Base-by-base conservation (phyloP, 2,888 invertebrate genomes). In the Petrolisthes manimaculis region DNA sequence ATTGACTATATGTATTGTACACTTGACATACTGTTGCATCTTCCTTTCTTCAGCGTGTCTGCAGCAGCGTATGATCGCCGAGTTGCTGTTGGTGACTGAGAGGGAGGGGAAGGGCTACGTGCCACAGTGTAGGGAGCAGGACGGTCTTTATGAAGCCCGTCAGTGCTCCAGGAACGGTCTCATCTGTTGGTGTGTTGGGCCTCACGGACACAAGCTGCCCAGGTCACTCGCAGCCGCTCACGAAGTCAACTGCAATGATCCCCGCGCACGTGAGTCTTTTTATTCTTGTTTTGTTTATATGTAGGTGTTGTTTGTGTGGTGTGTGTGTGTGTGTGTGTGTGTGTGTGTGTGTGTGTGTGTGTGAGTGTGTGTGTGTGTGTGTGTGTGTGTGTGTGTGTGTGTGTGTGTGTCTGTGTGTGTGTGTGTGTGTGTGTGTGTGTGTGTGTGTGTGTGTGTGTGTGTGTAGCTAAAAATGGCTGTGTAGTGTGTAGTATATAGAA, bases 161-260 rank as follows among this genome's bases (percentile, higher is more conserved):
- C 97, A 97, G 92, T 97, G 97, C 92, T 97, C 97, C 0, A 94
- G 97, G 87, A 97, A 97, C 92, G 96, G 96, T 54, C 93, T 97
- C 54, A 96, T 97, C 91, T 97, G 97, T 92, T 97, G 97, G 97
- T 97, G 97, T 92, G 97, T 97, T 0, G 96, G 96, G 92, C 61
- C 83, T 37, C 94, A 95, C n/a, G 97, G 97, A 0, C 95, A 96
- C 92, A 97, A 97, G 92, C 94, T 96, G 56, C 95, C 95, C 83
- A 96, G 96, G 2, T 95, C 96, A 4, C 97, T 97, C 96, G 97
- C 96, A 0, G 95, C 96, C 0, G 95, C 96, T 0, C 94, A 95
- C 14, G 94, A 94, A 84, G 96, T 96, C 0, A 94, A 95, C 87
- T 97, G 97, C 92, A 93, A 94, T 67, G 92, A 91, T 6, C 89